Evolutionary conservation across 2,797 vertebrate species (phyloP).

Genomic region (Rhinogobio ventralis): DNA sequence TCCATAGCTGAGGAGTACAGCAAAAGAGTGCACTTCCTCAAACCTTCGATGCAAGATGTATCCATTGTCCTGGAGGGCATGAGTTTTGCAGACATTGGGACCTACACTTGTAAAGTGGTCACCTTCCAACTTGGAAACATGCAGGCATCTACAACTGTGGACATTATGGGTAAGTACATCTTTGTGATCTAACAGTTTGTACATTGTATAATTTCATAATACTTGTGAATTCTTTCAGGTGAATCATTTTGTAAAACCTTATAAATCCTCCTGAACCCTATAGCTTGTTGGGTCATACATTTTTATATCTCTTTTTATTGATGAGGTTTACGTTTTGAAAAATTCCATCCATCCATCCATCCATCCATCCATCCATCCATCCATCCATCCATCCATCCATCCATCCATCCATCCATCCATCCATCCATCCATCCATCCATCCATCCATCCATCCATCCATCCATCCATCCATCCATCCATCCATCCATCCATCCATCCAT

Average conservation of each 20-base stretch:
- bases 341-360: neutral
- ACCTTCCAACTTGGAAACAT: conserved; percentile 95
- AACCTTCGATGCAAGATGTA: conserved; percentile 87
- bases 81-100: conserved; percentile 88
- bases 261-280: neutral
- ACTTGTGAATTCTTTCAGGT: neutral
- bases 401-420: neutral
- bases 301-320: neutral
- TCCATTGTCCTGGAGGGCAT: conserved; percentile 88
- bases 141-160: conserved; percentile 86
- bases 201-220: neutral
- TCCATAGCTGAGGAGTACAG: conserved; percentile 85
- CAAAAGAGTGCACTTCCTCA: conserved; percentile 88
- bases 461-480: neutral
- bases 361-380: too few species aligned
- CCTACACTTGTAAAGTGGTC: conserved; percentile 93
- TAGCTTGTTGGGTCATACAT: neutral
- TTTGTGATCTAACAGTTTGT: neutral
- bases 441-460: neutral
- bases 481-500: neutral
- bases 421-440: neutral
- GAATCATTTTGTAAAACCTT: neutral
- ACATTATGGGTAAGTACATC: conserved; percentile 85
- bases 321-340: too few species aligned
- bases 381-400: too few species aligned